Percentiles rank a stretch among this genome's conserved stretches.
Conservation (phyloP, 2,113 vertebrate species). For the Pan troglodytes region DNA sequence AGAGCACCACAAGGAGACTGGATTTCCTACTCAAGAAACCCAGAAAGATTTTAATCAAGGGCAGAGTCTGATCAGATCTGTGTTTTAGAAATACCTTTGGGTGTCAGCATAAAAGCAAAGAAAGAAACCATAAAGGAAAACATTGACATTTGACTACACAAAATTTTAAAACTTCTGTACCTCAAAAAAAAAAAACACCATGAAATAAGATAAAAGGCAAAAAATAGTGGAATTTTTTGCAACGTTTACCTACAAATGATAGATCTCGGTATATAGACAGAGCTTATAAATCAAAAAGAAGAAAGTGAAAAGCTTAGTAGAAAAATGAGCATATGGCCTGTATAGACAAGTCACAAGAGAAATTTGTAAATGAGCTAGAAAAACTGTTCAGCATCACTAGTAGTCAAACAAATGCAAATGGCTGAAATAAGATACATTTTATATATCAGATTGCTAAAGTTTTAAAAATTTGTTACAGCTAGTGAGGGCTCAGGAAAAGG, state of each 20-base stretch:
- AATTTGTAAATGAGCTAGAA: conserved; percentile 19
- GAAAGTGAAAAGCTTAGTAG: neutral
- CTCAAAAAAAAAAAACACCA: neutral
- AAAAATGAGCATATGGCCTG: neutral
- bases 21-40: neutral
- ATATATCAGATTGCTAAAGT: neutral
- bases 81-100: neutral
- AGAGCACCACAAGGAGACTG: neutral
- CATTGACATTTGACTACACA: neutral
- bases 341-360: neutral
- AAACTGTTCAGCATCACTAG: neutral
- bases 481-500: neutral
- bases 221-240: neutral
- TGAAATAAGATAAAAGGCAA: conserved; percentile 30
- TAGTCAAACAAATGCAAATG: conserved; percentile 24
- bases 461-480: neutral
- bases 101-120: conserved; percentile 32
- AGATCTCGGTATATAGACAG: neutral
- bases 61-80: neutral
- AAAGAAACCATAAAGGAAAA: conserved; percentile 34
- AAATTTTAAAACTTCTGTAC: neutral
- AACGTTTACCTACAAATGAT: neutral
- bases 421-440: neutral
- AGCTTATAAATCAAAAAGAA: neutral
- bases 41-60: neutral